Base-by-base conservation (phyloP, 2,113 vertebrate genomes). In the Telmatochromis sp. region DNA sequence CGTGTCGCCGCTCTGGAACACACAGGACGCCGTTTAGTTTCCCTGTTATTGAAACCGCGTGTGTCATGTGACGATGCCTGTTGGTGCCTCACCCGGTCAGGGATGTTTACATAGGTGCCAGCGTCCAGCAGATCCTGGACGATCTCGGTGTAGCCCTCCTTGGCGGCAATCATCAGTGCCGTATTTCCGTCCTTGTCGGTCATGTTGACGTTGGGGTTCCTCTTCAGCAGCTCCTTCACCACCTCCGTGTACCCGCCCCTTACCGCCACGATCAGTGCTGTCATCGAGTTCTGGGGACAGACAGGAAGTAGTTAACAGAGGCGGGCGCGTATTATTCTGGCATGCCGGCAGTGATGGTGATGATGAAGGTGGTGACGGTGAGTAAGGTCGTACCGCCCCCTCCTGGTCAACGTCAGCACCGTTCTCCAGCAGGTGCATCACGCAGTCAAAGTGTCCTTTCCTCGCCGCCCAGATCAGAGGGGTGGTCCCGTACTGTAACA, bases 131-230 rank as follows among this genome's bases (percentile, higher is more conserved):
- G 96, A 92, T 99, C 98, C 95, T 99, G 98, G 17, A 99, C 98
- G 17, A 99, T 99, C 93, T 99, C 98, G 0, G 97, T 99, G 85
- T 98, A 97, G 1, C 98, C 99, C 86, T 99, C 98, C 87, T 99
- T 99, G 4, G 98, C 98, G 0, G 99, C 98, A 28, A 99, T 99
- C 98, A 98, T 99, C 91, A 99, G 94, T 12, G 99, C 99, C 5
- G 99, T 99, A 94, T 99, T 99, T 12, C 98, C 99, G 51, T 99
- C 98, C 90, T 99, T 99, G 92, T 99, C 99, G 0, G 99, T 99
- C 93, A 99, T 96, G 93, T 99, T 99, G 7, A 99, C 98, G 68
- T 99, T 99, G 1, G 99, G 99, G 86, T 98, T 99, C 85, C 98
- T 96, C 93, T 99, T 99, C 91, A 99, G 93, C 71, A 99, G 98